Percentiles rank a stretch among this genome's conserved stretches.
phyloP scores from a whole-genome alignment of 1,140 invertebrate species.

The Zaprionus africanus region DNA sequence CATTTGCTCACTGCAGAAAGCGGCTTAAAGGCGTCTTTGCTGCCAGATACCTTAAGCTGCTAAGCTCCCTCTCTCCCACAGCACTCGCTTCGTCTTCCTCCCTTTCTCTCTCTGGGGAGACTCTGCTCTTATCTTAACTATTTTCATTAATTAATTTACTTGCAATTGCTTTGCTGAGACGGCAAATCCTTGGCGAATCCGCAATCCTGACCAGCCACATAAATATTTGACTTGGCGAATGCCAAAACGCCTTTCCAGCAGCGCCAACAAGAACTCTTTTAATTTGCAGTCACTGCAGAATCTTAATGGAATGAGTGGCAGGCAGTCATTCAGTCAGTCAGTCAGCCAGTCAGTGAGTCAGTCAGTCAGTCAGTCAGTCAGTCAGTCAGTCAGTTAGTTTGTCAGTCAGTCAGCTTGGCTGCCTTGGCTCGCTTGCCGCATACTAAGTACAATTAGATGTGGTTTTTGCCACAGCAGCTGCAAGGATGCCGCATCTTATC shows the following conservation, averaged over 20 bases:
- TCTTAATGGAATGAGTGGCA: constrained; percentile 56
- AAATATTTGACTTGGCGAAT: constrained; percentile 73
- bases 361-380: constrained; percentile 24
- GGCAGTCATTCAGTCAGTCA: constrained; percentile 31
- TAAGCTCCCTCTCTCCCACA: no score
- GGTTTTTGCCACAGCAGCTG: constrained; percentile 6
- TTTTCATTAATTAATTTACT: constrained; percentile 78
- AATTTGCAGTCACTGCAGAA: constrained; percentile 48
- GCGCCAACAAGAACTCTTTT: constrained; percentile 40
- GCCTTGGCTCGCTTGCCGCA: constrained; percentile 43
- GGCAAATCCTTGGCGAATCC: constrained; percentile 33
- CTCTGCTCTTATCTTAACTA: constrained; percentile 34
- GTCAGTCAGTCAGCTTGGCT: constrained; percentile 13
- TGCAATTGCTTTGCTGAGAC: constrained; percentile 56
- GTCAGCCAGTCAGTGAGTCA: constrained; percentile 34
- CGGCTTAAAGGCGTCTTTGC: constrained; percentile 30
- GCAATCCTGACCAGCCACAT: constrained; percentile 42
- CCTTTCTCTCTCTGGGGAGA: background rate
- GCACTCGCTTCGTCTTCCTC: background rate
- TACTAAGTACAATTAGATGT: constrained; percentile 73
- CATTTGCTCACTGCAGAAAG: constrained; percentile 13
- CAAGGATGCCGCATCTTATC: constrained; percentile 40
- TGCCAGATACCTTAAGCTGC: constrained; percentile 3
- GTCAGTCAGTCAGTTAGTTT: constrained; percentile 26
- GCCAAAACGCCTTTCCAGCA: constrained; percentile 28